phyloP scores from a whole-genome alignment of 2,888 invertebrate species.

The Drepanosiphum platanoidis region DNA sequence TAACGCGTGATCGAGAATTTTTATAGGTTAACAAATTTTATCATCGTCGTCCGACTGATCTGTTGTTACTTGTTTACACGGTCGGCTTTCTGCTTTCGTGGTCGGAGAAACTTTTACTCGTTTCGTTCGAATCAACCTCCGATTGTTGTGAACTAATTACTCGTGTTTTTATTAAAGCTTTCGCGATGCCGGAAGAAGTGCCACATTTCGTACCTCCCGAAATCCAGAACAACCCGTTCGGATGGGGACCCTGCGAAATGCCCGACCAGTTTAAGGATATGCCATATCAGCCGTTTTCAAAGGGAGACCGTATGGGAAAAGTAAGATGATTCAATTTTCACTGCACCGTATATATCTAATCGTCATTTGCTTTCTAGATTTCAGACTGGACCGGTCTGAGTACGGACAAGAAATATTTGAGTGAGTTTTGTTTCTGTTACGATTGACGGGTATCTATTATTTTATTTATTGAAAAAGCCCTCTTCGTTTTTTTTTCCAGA shows the following conservation, averaged over 20 bases:
- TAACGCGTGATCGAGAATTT: conserved; percentile 31
- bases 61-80: neutral
- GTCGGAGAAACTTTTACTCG: neutral
- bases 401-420: conserved; percentile 93
- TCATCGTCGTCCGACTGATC: neutral
- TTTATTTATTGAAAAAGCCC: neutral
- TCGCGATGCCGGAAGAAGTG: conserved; percentile 61
- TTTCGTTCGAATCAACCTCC: neutral
- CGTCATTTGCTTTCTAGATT: conserved; percentile 69
- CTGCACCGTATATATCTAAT: neutral
- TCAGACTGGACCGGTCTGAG: conserved; percentile 98
- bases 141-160: neutral
- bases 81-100: conserved; percentile 31
- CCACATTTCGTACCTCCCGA: conserved; percentile 76
- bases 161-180: neutral
- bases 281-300: conserved; percentile 99
- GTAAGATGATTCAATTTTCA: conserved; percentile 70
- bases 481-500: conserved; percentile 69
- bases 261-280: conserved; percentile 94
- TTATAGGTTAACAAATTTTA: conserved; percentile 47
- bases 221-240: conserved; percentile 85
- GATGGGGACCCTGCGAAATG: conserved; percentile 97
- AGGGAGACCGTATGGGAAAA: conserved; percentile 97
- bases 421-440: conserved; percentile 71
- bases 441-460: neutral